Evolutionary conservation across 2,113 vertebrate genomes (phyloP), one percentile per base, ranked within the genome.

Genomic region (Mesoclemmys tuberculata): DNA sequence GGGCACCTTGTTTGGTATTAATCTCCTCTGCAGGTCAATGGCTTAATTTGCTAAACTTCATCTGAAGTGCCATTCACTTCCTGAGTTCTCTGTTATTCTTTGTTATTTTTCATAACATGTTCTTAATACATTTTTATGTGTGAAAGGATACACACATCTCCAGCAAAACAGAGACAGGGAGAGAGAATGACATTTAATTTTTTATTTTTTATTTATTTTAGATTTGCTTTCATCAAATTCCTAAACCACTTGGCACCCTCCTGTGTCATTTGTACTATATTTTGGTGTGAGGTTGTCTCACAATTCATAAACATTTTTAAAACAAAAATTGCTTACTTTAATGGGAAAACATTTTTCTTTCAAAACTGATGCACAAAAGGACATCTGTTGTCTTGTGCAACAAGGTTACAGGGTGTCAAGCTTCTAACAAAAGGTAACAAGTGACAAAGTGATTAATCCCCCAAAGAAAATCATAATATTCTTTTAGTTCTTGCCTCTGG

Each of bases 1-100:
- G 98, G 99, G 98, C 99, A 99, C 99, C 99, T 99, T 99, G 99
- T 99, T 99, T 99, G 98, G 98, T 99, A 99, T 99, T 99, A 99
- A 99, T 99, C 99, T 99, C 98, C 97, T 98, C 98, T 98, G 98
- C 98, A 99, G 99, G 99, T 99, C 99, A 99, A 98, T 98, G 99
- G 98, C 99, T 99, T 99, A 97, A 99, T 99, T 99, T 99, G 98
- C 98, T 98, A 98, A 99, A 99, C 98, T 99, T 99, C 98, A 98
- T 99, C 98, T 98, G 98, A 96, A 98, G 97, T 98, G 98, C 98
- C 99, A 99, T 98, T 99, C 98, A 98, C 98, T 98, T 97, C 97
- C 94, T 97, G 96, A 98, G 96, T 97, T 97, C 98, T 97, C 90
- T 84, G 86, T 92, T 93, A 61, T 95, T 98, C 98, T 99, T 98